phyloP scores from a whole-genome alignment of 2,113 vertebrate genomes.

The Pogonocichla stellata region DNA sequence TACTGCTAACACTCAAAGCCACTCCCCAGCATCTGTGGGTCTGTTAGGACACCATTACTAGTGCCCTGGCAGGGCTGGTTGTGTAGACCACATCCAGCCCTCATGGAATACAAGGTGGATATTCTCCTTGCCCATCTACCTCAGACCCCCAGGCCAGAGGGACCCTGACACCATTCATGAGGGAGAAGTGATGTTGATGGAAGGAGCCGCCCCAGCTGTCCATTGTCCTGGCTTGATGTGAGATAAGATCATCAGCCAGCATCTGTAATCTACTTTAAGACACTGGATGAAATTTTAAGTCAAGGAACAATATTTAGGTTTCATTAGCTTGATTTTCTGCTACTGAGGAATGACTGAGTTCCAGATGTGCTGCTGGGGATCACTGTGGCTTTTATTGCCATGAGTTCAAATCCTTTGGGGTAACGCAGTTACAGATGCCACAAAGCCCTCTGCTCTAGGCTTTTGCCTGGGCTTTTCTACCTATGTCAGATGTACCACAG shows the following conservation, averaged over 20 bases:
- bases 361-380: neutral
- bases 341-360: neutral
- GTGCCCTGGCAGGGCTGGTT: neutral
- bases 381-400: neutral
- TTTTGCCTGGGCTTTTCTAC: neutral
- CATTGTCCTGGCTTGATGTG: neutral
- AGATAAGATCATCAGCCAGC: neutral
- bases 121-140: neutral
- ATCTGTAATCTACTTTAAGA: neutral
- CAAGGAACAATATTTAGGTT: neutral
- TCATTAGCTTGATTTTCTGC: neutral
- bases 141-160: neutral
- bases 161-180: neutral
- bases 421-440: fast-evolving
- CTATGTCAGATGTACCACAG: neutral
- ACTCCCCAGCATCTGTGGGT: neutral
- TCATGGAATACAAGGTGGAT: neutral
- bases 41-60: neutral
- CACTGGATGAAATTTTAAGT: neutral
- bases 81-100: neutral
- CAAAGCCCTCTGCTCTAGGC: neutral
- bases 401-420: neutral
- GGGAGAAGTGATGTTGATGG: neutral
- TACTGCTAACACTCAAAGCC: neutral
- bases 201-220: neutral